These are phyloP conservation scores for Emys orbicularis DNA, from an alignment of 2,797 vertebrate species.

Conservation along the genomic window DNA sequence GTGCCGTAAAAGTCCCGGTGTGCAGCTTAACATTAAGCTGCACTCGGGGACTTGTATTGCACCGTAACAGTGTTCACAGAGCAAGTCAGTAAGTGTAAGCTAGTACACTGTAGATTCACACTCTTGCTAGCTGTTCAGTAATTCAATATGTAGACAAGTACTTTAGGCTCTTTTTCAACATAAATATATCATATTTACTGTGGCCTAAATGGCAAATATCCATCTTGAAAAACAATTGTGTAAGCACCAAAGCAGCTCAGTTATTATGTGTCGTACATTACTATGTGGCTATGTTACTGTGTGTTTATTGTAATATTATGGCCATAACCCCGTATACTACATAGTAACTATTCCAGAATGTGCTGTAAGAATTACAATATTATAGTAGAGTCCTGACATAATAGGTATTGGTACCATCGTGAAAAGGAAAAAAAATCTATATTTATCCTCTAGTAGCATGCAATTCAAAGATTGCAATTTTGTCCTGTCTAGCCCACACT, in stretches of 20 bases:
- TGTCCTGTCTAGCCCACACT: neutral
- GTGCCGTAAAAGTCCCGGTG: neutral
- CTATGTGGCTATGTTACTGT: neutral
- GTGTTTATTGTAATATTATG: neutral
- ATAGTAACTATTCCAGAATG: neutral
- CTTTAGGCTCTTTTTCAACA: neutral
- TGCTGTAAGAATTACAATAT: neutral
- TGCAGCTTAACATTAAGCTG: too few relatives aligned
- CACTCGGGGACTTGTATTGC: too few relatives aligned
- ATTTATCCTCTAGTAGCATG: constrained; percentile 40
- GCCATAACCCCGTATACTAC: neutral
- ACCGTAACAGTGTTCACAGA: too few relatives aligned
- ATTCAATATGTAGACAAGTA: neutral
- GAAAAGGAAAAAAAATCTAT: neutral
- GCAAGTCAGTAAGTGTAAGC: neutral
- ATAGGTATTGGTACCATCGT: neutral
- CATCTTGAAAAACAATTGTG: neutral
- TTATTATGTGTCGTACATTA: neutral
- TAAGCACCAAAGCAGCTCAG: neutral
- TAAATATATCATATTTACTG: neutral
- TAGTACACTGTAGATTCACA: neutral
- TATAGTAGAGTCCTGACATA: neutral
- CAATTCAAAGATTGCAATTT: neutral
- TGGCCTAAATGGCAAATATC: neutral
- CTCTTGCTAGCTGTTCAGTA: neutral